These are phyloP conservation scores for Diacarnus erythraeanus DNA, from an alignment of 37 sponge, comb jelly and placozoan species.

Conservation along the genomic window DNA sequence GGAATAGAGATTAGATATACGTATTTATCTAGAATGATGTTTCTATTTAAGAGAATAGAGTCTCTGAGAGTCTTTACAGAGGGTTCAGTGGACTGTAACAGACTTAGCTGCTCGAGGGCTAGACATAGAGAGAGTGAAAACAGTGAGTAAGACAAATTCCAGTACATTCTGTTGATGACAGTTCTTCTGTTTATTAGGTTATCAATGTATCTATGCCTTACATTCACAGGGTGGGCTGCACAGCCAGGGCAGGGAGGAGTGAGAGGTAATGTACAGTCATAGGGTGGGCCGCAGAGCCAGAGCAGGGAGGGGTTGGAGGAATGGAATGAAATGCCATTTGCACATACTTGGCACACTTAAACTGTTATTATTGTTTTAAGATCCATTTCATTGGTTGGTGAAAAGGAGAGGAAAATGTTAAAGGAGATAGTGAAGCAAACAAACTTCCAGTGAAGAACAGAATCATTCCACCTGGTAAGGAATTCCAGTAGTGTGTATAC, in stretches of 20 bases:
- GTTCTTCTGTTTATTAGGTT: neutral
- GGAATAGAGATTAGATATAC: neutral
- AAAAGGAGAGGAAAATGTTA: conserved; percentile 88
- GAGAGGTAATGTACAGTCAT: conserved; percentile 55
- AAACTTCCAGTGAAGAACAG: conserved; percentile 85
- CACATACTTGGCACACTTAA: too few relatives aligned
- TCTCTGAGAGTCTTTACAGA: conserved; percentile 88
- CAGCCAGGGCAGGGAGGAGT: conserved; percentile 91
- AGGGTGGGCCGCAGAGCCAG: neutral
- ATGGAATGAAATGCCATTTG: too few relatives aligned
- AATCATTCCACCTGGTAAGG: conserved; percentile 75
- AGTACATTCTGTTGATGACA: neutral
- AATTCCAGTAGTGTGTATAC: neutral
- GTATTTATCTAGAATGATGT: neutral
- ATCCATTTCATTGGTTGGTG: conserved; percentile 95
- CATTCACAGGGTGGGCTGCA: conserved; percentile 97
- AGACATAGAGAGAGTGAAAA: conserved; percentile 94
- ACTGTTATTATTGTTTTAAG: conserved; percentile 4
- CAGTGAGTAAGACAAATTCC: conserved; percentile 48
- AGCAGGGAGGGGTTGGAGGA: neutral
- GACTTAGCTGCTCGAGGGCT: conserved; percentile 96
- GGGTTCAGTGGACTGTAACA: conserved; percentile 81
- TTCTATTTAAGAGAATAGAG: conserved; percentile 77
- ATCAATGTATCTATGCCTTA: conserved; percentile 98
- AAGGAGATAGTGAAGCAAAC: conserved; percentile 92